A percentile compares a stretch with the other conserved stretches of the same genome.
These are phyloP conservation scores for Motacilla tschutschensis DNA, from an alignment of 2,113 vertebrate genomes.

Conservation along the genomic window DNA sequence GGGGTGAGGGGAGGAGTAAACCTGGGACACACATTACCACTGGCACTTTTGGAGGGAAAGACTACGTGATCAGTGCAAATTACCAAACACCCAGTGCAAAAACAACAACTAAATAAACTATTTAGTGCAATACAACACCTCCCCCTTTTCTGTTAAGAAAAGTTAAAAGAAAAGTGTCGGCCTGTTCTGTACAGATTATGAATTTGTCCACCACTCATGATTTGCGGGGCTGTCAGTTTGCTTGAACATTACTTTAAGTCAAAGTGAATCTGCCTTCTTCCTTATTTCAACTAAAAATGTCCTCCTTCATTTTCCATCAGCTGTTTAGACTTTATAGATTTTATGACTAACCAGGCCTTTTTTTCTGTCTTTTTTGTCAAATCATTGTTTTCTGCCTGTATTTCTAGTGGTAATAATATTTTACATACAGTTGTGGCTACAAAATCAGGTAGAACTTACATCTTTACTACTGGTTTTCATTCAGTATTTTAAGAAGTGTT, in stretches of 20 bases:
- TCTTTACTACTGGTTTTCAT: background rate
- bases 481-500: background rate
- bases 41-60: no score
- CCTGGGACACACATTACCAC: no score
- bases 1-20: no score
- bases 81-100: no score
- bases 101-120: no score
- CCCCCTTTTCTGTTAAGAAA: no score
- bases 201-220: no score
- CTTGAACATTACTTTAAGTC: background rate
- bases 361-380: background rate
- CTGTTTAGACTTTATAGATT: background rate
- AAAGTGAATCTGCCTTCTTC: background rate
- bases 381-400: background rate
- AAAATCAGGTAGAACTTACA: background rate
- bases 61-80: no score
- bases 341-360: background rate
- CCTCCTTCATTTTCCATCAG: background rate
- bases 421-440: background rate
- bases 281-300: background rate
- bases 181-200: no score
- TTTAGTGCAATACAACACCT: no score
- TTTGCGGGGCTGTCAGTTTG: no score
- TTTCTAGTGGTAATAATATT: background rate
- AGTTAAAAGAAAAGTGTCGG: no score